Base-by-base conservation (phyloP, 1,140 invertebrate species). In the Drosophila auraria region DNA sequence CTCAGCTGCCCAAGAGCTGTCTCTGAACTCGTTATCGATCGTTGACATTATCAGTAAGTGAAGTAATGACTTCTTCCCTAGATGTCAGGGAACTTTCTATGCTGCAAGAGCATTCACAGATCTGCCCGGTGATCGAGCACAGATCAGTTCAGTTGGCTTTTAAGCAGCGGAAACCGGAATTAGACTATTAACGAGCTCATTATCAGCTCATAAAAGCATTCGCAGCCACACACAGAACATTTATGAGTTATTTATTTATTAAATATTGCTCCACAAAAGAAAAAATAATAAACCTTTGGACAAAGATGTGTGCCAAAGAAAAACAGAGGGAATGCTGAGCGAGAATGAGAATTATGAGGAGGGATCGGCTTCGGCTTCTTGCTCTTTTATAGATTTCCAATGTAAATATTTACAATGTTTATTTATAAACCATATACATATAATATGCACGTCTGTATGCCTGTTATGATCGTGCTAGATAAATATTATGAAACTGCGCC, bases 381-480 rank as follows among this genome's bases (percentile, higher is more conserved):
- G 60, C 60, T 70, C 63, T 47, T 57, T 62, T 73, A 82, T 83
- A 69, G 65, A 64, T 68, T 74, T 80, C 66, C 66, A 89, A 82
- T 90, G 86, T 90, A 89, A 89, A 89, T 89, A 90, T 90, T 89
- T 89, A 89, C 74, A 89, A 40, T 36, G 60, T 90, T 84, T 90
- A 90, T 90, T 90, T 89, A 73, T 89, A 80, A 75, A 89, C 86
- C 78, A 69, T 87, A 79, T 65, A 56, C 25, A 61, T 58, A 62
- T 64, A 56, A 57, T 69, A 69, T 65, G 61, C 20, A 60, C 54
- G 50, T 30, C 45, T 53, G 25, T 64, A 56, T 63, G 50, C 47
- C 66, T 51, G 49, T 65, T 75, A 59, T 66, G 82, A 84, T 86
- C 83, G 76, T 68, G 74, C 80, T 70, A 86, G 75, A 79, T 73